Evolutionary conservation across 2,113 vertebrate species (phyloP).

Genomic region (Eleginops maclovinus): DNA sequence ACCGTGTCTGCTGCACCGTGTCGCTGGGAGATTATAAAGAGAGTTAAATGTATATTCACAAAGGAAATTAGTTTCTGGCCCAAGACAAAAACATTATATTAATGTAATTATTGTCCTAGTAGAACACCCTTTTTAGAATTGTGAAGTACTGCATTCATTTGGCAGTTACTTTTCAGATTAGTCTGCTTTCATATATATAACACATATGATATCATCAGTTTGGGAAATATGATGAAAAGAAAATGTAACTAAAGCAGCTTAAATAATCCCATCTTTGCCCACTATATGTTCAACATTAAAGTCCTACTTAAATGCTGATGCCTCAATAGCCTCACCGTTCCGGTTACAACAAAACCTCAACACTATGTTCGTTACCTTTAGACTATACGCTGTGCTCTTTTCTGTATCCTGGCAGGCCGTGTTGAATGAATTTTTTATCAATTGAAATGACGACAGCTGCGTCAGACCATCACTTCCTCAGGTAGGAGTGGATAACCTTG

Average conservation of each 20-base stretch:
- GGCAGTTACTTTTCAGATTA: background rate
- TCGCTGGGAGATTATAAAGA: background rate
- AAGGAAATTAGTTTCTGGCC: too few species aligned
- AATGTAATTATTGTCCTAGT: background rate
- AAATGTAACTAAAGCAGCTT: background rate
- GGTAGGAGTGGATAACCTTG: constrained; percentile 75
- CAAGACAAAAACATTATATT: background rate
- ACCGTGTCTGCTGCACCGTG: constrained; percentile 37
- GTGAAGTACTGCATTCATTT: background rate
- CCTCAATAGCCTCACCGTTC: too few species aligned
- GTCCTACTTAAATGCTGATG: background rate
- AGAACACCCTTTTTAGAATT: background rate
- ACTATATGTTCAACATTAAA: background rate
- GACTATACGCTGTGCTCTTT: too few species aligned
- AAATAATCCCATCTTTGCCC: background rate
- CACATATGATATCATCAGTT: background rate
- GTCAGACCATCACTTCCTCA: constrained; percentile 58
- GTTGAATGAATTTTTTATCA: constrained; percentile 40
- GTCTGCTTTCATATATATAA: background rate
- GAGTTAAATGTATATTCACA: background rate
- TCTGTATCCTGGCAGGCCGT: background rate
- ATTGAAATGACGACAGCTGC: constrained; percentile 53
- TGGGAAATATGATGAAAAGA: background rate
- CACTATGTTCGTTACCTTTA: background rate
- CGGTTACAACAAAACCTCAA: background rate